Evolutionary conservation across 1,140 invertebrate species (phyloP).

Genomic region (Ceratina australensis): DNA sequence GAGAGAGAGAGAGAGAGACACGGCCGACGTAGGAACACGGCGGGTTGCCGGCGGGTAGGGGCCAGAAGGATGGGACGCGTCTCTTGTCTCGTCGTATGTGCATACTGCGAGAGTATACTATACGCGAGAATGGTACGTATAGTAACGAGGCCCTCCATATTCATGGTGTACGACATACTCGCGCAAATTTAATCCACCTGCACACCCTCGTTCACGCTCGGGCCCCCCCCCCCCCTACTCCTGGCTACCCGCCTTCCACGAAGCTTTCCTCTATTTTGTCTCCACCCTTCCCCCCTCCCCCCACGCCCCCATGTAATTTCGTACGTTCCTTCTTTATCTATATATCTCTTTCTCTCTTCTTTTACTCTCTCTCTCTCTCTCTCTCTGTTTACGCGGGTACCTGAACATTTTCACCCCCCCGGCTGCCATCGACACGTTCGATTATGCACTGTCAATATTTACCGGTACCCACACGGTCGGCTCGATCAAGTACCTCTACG

Average conservation of each 20-base stretch:
- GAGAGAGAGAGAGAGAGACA: too few species aligned
- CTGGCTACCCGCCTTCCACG: background rate
- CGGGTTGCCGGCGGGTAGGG: conserved; percentile 3
- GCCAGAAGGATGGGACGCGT: conserved; percentile 34
- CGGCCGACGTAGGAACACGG: background rate
- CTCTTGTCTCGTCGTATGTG: conserved; percentile 58
- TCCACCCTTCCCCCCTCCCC: conserved; percentile 2
- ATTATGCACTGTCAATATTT: conserved; percentile 55
- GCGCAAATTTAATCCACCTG: conserved; percentile 75
- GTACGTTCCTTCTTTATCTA: background rate
- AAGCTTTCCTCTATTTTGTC: conserved; percentile 14
- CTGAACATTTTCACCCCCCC: conserved; percentile 33
- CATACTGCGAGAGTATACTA: conserved; percentile 59
- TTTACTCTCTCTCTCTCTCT: too few species aligned
- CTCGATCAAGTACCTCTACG: conserved; percentile 7
- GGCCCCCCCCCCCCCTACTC: conserved; percentile 46
- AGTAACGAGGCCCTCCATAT: conserved; percentile 77
- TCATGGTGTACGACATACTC: conserved; percentile 75
- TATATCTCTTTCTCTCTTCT: too few species aligned
- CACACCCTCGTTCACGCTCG: conserved; percentile 49
- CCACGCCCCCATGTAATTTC: conserved; percentile 48
- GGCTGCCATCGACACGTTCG: conserved; percentile 26
- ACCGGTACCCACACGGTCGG: conserved; percentile 8
- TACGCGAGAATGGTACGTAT: conserved; percentile 66
- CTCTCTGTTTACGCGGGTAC: conserved; percentile 2